These are phyloP conservation scores for Cyanistes caeruleus DNA, from an alignment of 2,113 vertebrate genomes.

Conservation along the genomic window DNA sequence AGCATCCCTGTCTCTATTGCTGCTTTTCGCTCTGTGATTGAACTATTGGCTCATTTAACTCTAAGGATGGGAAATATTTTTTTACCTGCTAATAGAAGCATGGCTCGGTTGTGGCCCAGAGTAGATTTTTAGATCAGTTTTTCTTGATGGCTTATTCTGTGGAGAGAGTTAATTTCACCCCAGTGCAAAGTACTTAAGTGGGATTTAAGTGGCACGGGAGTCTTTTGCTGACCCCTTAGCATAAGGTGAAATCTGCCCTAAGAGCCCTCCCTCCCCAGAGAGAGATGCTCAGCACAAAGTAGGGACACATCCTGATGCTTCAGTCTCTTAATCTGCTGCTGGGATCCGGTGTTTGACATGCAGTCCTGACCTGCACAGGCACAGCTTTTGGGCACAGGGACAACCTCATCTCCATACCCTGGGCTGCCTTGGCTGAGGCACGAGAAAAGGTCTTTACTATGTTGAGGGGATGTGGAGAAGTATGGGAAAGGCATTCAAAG, in stretches of 20 bases:
- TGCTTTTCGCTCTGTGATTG: background rate
- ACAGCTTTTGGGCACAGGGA: background rate
- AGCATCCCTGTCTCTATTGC: conserved; percentile 42
- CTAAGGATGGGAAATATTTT: conserved; percentile 67
- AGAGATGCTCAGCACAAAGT: background rate
- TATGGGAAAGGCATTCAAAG: background rate
- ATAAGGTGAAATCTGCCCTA: conserved; percentile 30
- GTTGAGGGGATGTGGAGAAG: background rate
- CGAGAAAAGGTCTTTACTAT: background rate
- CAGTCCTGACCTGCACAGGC: background rate
- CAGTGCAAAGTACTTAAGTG: conserved; percentile 29
- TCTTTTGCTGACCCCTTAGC: conserved; percentile 13
- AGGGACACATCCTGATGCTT: background rate
- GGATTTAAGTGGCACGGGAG: background rate
- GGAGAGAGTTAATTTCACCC: conserved; percentile 47
- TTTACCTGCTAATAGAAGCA: conserved; percentile 60
- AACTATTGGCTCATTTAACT: conserved; percentile 67
- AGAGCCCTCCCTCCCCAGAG: background rate
- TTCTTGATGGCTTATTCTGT: conserved; percentile 43
- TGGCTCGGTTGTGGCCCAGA: background rate
- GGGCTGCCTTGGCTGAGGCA: accelerated
- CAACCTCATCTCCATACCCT: accelerated
- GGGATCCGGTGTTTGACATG: background rate
- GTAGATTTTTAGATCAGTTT: conserved; percentile 46
- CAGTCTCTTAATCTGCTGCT: background rate